Evolutionary conservation across 2,888 invertebrate genomes (phyloP), one percentile per base, ranked within the genome.

Genomic region (Leptothorax acervorum): DNA sequence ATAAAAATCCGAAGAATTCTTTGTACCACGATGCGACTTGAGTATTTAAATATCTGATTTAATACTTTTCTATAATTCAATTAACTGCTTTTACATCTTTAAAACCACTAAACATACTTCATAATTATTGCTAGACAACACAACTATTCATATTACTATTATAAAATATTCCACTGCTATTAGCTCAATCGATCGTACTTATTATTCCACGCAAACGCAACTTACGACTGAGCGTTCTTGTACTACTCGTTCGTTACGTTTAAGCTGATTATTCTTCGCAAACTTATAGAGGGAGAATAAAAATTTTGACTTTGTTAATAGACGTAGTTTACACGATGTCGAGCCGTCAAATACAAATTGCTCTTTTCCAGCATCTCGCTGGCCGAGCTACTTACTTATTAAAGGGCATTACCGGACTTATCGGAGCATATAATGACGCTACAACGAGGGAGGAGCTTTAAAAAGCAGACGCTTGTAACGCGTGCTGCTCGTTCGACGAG

Each of bases 381-480:
- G 48, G 71, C 18, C 60, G 48, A 79, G 73, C 73, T 73, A 79
- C 60, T 76, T 53, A 63, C 63, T 79, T 79, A 79, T 79, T 79
- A 79, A 79, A 79, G 60, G 60, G 73, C 48, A 79, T 79, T 79
- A 79, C 73, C 60, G 73, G 73, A 79, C 79, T 79, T 79, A 79
- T 79, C 79, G 79, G 79, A 73, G 79, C 79, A 71, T 79, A 79
- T 79, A 79, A 79, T 79, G 60, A 79, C 18, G 73, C 79, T 48
- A 73, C 73, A 79, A 79, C 60, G 79, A 79, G 48, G 70, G 48
- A 79, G 73, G 70, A 57, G 60, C 73, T 79, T 79, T 79, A 73
- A 79, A 78, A 71, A 60, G 73, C 73, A 79, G 79, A 73, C 73
- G 60, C 57, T 60, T 48, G 71, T 79, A 79, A 79, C 71, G 48